Conservation (phyloP, 2,113 vertebrate species). For the Microtus richardsoni region DNA sequence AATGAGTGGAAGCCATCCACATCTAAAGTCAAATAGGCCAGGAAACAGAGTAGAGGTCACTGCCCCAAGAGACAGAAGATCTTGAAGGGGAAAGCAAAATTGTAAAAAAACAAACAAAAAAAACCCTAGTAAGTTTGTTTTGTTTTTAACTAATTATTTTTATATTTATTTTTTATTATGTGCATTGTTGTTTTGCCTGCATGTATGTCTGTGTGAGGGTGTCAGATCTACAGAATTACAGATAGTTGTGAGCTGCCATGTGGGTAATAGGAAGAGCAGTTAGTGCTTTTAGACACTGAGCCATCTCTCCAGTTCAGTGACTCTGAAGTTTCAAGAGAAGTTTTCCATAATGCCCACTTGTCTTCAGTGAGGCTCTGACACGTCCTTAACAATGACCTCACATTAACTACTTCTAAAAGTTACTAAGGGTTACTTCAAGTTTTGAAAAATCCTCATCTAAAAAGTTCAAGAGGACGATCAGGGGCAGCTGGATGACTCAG, state of each 20-base stretch:
- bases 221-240: not conserved
- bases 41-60: not conserved
- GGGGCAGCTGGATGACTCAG: not conserved
- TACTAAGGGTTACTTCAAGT: not conserved
- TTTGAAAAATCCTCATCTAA: constrained; percentile 10
- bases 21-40: not conserved
- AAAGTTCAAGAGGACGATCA: constrained; percentile 27
- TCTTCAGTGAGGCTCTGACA: constrained; percentile 53
- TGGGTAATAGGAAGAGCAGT: not conserved
- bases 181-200: not conserved
- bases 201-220: not conserved
- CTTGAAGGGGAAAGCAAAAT: not conserved
- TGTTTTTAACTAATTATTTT: not conserved
- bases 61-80: constrained; percentile 13
- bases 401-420: constrained; percentile 19
- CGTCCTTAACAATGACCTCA: constrained; percentile 39
- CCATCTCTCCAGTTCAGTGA: not conserved
- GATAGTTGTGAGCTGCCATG: not conserved
- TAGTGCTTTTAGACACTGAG: not conserved
- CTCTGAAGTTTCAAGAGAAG: not conserved
- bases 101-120: not conserved
- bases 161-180: not conserved
- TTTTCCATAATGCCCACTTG: not conserved
- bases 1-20: not conserved
- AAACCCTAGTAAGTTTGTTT: not conserved